Conservation (phyloP, 2,797 vertebrate species). For the Gastrophryne carolinensis region DNA sequence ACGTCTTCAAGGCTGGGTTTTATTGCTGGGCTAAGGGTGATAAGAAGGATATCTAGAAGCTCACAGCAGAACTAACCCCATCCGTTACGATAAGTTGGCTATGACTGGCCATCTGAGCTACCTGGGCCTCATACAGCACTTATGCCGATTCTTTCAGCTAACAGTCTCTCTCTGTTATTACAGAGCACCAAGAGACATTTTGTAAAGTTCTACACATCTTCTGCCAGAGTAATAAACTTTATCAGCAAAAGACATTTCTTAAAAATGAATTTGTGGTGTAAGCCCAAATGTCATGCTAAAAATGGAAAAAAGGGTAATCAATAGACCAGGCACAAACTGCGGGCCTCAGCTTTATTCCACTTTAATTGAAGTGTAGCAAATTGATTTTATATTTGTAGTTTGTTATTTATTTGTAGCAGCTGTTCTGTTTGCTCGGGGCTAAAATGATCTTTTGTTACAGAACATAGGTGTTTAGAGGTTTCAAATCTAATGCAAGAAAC, state of each 20-base stretch:
- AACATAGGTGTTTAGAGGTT: slow-evolving; percentile 36
- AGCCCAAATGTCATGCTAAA: slow-evolving; percentile 20
- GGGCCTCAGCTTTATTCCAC: slow-evolving; percentile 23
- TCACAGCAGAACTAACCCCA: too few species aligned
- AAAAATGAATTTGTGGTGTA: neutral
- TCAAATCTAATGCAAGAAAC: slow-evolving; percentile 49
- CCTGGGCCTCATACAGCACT: too few species aligned
- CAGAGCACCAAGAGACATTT: neutral
- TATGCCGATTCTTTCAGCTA: too few species aligned
- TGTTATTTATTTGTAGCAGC: slow-evolving; percentile 40
- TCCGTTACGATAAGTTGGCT: too few species aligned
- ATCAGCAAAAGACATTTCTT: neutral
- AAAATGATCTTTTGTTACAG: slow-evolving; percentile 29
- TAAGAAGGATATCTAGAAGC: too few species aligned
- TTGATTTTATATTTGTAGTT: slow-evolving; percentile 49
- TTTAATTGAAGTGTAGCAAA: slow-evolving; percentile 47
- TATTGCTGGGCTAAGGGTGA: too few species aligned
- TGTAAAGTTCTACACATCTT: neutral
- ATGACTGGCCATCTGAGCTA: too few species aligned
- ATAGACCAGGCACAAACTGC: slow-evolving; percentile 16
- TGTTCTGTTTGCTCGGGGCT: slow-evolving; percentile 43
- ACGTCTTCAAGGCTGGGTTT: too few species aligned
- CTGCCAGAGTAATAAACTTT: neutral
- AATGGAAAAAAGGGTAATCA: slow-evolving; percentile 25
- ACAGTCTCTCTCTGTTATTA: too few species aligned